Evolutionary conservation across 2,797 vertebrate genomes (phyloP), one percentile per base, ranked within the genome.

Genomic region (Neosilurus mollespiculum): DNA sequence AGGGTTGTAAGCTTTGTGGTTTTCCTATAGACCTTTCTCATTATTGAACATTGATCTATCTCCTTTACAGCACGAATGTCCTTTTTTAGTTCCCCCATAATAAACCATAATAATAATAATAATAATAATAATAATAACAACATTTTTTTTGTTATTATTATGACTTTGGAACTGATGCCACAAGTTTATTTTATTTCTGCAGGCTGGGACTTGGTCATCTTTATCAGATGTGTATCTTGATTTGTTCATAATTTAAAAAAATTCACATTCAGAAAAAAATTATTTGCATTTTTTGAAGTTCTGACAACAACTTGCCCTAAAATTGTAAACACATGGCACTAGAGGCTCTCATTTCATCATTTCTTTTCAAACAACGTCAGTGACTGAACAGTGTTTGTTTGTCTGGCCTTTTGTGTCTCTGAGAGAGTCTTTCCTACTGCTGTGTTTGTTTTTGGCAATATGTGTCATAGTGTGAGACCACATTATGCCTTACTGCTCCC

Each of bases 361-460:
- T 54, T 16, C 8, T 26, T 72, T 72, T 14, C 99, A 97, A 76
- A 99, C 96, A 4, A 98, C 99, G 90, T 96, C 96, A 90, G 96
- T 98, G 84, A 97, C 98, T 0, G 96, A 95, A 92, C 99, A 97
- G 0, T 99, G 98, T 85, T 99, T 99, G 94, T 98, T 99, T 93
- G 94, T 81, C 96, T 97, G 85, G 96, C 98, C 0, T 58, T 34
- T 22, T 22, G 72, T 34, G 9, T 22, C 15, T 24, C 43, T 43
- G 30, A 71, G 5, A 71, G 69, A 53, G 12, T 71, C 37, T 49
- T 58, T 34, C 9, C 34, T 58, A 58, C 56, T 6, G 5, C 1
- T 59, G 26, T 58, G 22, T 58, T 75, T 71, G 3, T 53, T 16
- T 76, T 9, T 76, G 26, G 26, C 6, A 72, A 10, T 72, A 59